Evolutionary conservation across 2,888 invertebrate genomes (phyloP), one percentile per base, ranked within the genome.

Genomic region (Boloria selene): DNA sequence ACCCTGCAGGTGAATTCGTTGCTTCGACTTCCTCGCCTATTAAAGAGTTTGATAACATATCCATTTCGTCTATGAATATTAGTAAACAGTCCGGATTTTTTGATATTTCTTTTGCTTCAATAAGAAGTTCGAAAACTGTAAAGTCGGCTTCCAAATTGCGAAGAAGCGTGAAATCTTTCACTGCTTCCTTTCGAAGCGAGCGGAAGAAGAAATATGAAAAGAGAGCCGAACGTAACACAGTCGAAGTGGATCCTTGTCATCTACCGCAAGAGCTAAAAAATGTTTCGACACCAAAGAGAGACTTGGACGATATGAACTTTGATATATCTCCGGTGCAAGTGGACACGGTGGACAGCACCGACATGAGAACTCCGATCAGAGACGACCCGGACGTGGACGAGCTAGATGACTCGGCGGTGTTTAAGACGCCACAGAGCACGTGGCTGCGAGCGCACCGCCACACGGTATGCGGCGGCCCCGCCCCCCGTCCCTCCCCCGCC

Each of bases 191-290:
- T 73, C 83, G 93, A 72, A 91, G 91, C 71, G 92, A 92, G 78
- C 82, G 92, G 44, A 93, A 91, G 73, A 93, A 93, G 79, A 93
- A 92, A 72, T 92, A 92, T 69, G 92, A 92, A 75, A 92, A 91
- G 71, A 77, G 88, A 63, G 73, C 82, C 2, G 88, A 90, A 70
- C 82, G 90, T 13, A 88, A 91, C 70, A 87, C 89, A 6, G 85
- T 91, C 14, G 89, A 88, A 56, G 88, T 91, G 6, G 86, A 86
- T 72, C 84, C 87, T 18, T 83, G 86, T 53, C 88, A 90, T 63
- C 73, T 88, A 42, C 85, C 86, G 6, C 52, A 83, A 2, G 83
- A 86, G 58, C 71, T 86, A 13, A 83, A 82, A 71, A 86, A 87
- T 66, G 83, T 87, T 16, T 90, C 88, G 17, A 92, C 90, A 26